These are phyloP conservation scores for Coenonympha arcania DNA, from an alignment of 2,888 invertebrate genomes.

Conservation along the genomic window DNA sequence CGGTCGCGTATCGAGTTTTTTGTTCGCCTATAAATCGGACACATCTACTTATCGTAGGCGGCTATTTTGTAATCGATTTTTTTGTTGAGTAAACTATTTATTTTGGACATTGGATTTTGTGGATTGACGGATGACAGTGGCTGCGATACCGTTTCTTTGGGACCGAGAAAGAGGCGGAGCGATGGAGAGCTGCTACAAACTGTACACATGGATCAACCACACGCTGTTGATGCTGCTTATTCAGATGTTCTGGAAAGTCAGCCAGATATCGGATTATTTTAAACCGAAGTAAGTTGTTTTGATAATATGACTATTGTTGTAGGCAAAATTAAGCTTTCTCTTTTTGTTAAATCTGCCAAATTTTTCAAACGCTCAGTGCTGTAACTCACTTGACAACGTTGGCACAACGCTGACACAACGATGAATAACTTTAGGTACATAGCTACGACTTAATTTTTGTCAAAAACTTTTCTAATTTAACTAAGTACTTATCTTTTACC, in stretches of 20 bases:
- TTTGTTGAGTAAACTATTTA: neutral
- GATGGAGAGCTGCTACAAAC: slow-evolving; percentile 66
- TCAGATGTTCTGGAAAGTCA: slow-evolving; percentile 70
- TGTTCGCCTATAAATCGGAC: neutral
- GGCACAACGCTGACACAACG: neutral
- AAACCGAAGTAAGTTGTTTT: slow-evolving; percentile 57
- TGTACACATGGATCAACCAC: slow-evolving; percentile 68
- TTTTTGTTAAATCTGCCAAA: too few relatives aligned
- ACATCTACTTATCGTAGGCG: neutral
- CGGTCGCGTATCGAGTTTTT: slow-evolving; percentile 1
- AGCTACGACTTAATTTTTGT: neutral
- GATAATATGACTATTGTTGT: too few relatives aligned
- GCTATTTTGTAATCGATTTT: neutral
- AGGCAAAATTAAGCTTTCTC: too few relatives aligned
- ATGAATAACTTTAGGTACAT: neutral
- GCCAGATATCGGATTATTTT: slow-evolving; percentile 66
- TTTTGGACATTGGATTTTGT: slow-evolving; percentile 23
- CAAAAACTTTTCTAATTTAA: neutral
- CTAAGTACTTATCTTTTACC: too few relatives aligned
- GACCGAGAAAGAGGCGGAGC: slow-evolving; percentile 48
- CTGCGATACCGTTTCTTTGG: slow-evolving; percentile 59
- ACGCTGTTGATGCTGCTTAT: slow-evolving; percentile 64
- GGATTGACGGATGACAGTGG: slow-evolving; percentile 65
- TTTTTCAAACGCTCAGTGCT: too few relatives aligned
- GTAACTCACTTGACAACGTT: too few relatives aligned